Evolutionary conservation across 2,113 vertebrate genomes (phyloP).

Genomic region (Mohoua ochrocephala): DNA sequence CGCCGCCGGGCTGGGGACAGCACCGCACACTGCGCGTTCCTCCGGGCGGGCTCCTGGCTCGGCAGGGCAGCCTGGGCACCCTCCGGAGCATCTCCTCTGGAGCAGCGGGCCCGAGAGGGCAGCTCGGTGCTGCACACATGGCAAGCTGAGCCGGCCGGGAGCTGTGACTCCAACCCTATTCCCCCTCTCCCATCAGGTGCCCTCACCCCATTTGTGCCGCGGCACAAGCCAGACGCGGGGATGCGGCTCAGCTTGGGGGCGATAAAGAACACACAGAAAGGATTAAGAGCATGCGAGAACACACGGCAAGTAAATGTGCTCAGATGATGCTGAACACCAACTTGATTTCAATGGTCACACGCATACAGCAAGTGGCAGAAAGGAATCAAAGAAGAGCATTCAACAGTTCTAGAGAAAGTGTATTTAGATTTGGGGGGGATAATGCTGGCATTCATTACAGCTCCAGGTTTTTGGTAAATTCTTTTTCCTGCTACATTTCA

Average conservation of each 20-base stretch:
- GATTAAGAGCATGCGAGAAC: neutral
- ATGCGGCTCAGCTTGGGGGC: rapidly evolving
- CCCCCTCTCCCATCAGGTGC: rapidly evolving
- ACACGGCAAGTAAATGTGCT: neutral
- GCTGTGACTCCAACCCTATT: rapidly evolving
- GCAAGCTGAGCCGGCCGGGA: neutral
- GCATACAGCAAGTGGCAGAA: neutral
- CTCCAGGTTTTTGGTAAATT: neutral
- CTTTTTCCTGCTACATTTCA: neutral
- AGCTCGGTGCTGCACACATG: neutral
- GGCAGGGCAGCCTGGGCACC: neutral
- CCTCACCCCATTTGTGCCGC: rapidly evolving
- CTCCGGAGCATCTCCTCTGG: neutral
- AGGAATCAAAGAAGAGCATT: neutral
- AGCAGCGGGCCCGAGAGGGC: neutral
- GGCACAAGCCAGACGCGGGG: neutral
- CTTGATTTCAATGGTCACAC: neutral
- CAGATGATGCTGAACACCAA: neutral
- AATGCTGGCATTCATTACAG: neutral
- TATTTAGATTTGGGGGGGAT: neutral
- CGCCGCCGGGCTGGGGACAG: neutral
- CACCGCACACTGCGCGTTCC: rapidly evolving
- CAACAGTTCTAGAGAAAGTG: neutral
- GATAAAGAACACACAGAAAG: neutral
- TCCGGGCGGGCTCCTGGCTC: neutral